Percentiles rank a stretch among this genome's conserved stretches.
Evolutionary conservation across 2,113 vertebrate species (phyloP).

Genomic region (Burhinus bistriatus): DNA sequence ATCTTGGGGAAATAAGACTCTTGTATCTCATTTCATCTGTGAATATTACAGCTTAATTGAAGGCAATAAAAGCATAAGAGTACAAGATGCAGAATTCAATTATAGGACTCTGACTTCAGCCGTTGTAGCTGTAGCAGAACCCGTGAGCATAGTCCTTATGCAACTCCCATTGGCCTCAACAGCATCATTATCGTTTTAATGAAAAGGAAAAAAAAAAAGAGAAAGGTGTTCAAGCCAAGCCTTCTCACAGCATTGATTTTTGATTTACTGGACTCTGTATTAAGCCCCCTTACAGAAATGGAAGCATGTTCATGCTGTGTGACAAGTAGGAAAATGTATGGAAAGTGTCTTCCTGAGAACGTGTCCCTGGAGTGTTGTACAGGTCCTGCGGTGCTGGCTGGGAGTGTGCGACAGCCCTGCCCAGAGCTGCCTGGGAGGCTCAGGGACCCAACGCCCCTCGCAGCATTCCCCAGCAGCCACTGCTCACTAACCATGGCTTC

Average conservation of each 20-base stretch:
- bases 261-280: neutral
- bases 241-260: neutral
- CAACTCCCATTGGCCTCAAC: neutral
- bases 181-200: too few relatives aligned
- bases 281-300: neutral
- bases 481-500: neutral
- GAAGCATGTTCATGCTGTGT: neutral
- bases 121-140: neutral
- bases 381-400: too few relatives aligned
- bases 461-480: neutral
- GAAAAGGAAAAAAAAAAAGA: neutral
- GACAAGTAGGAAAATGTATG: neutral
- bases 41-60: neutral
- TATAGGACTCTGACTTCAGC: neutral
- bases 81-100: neutral
- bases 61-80: neutral
- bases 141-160: neutral
- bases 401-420: neutral
- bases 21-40: neutral
- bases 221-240: neutral
- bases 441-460: neutral
- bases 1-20: neutral
- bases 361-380: fast-evolving
- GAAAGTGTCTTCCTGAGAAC: too few relatives aligned
- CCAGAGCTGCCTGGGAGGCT: too few relatives aligned